Conservation (phyloP, 2,797 vertebrate genomes). For the Cacajao melanocephalus region DNA sequence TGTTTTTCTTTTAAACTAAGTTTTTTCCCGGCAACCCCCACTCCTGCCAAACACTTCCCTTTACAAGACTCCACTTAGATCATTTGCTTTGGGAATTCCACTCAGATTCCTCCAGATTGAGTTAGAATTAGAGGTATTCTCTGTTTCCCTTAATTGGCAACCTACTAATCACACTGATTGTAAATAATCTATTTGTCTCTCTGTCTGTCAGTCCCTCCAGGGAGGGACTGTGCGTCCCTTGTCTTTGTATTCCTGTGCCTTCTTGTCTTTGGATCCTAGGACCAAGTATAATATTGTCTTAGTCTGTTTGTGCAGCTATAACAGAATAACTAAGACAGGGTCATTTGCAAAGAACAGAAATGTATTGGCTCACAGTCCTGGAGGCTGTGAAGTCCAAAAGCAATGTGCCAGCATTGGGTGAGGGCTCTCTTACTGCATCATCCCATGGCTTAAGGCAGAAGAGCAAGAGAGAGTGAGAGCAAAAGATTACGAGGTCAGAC, state of each 20-base stretch:
- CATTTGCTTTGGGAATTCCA: neutral
- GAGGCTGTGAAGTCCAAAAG: neutral
- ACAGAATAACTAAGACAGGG: neutral
- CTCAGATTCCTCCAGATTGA: neutral
- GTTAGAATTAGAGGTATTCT: neutral
- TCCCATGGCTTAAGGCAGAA: neutral
- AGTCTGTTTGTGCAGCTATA: neutral
- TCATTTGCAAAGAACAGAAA: neutral
- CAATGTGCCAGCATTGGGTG: neutral
- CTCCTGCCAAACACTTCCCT: neutral
- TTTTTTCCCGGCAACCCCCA: neutral
- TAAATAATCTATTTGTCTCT: neutral
- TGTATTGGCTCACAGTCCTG: neutral
- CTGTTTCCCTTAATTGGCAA: neutral
- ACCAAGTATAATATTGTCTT: neutral
- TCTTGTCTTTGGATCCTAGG: neutral
- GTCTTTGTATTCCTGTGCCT: neutral
- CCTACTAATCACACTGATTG: neutral
- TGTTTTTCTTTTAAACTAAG: neutral
- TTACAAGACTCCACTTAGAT: neutral
- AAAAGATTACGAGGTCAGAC: neutral
- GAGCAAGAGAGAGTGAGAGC: neutral
- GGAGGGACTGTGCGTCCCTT: neutral
- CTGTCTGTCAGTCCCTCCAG: neutral
- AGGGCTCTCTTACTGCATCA: neutral